Evolutionary conservation across 2,113 vertebrate species (phyloP), one percentile per base, ranked within the genome.

Genomic region (Neopipo cinnamomea): DNA sequence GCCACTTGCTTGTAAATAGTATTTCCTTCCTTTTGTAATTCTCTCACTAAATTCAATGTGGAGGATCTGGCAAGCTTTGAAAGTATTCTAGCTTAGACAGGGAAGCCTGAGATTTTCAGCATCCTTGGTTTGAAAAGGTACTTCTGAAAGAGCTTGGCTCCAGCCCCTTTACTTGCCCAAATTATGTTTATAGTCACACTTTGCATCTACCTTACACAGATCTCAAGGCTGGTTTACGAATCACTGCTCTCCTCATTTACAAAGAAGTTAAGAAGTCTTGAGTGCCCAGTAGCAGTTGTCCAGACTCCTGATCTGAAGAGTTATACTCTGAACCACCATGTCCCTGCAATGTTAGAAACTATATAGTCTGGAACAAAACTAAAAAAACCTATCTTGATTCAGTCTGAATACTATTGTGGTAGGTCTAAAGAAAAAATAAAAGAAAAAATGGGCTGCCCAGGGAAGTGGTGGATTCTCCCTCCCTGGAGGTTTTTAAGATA

Each of bases 181-280:
- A 84, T 88, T 68, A 75, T 82, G 91, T 91, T 92, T 89, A 92
- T 74, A 75, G 65, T 44, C 76, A 87, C 35, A 52, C 5, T 81
- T 92, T 86, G 59, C 75, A 86, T 74, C 82, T 68, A 84, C 81
- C 75, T 86, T 76, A 67, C 52, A 41, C 53, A 84, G 39, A 81
- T 78, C 72, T 94, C 56, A 81, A 56, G 73, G 35, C 42, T 55
- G 28, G 74, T 95, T 94, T 81, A 84, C 66, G 82, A 88, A 91
- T 89, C 88, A 58, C n/a, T 75, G 66, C 22, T 61, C 31, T 75
- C 30, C 70, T 89, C 55, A 20, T 82, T 94, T 85, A 76, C 85
- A 81, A 74, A 67, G 53, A 66, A 70, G 37, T 71, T 65, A 73
- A 66, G 85, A 71, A 44, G 44, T 71, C 61, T 67, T 84, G 47